Conservation (phyloP, 2,888 invertebrate genomes). For the Monoplex corrugatus region DNA sequence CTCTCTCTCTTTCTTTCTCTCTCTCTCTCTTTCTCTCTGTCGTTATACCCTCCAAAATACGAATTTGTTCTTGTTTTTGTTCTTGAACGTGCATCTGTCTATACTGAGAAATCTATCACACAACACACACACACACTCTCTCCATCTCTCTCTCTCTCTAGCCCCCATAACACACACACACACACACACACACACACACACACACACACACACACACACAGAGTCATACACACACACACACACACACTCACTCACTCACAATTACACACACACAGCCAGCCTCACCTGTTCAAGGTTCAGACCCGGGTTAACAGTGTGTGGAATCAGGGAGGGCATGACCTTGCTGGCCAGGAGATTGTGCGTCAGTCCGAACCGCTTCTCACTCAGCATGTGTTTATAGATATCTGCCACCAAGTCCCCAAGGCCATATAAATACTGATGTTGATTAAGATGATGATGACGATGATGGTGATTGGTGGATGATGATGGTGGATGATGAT, state of each 20-base stretch:
- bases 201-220: slow-evolving; percentile 22
- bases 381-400: slow-evolving; percentile 93
- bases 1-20: too few relatives aligned
- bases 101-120: too few relatives aligned
- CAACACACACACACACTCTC: background rate
- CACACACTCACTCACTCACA: slow-evolving; percentile 44
- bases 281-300: slow-evolving; percentile 90
- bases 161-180: background rate
- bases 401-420: slow-evolving; percentile 86
- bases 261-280: background rate
- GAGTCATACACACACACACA: slow-evolving; percentile 37
- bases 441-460: too few relatives aligned
- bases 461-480: too few relatives aligned
- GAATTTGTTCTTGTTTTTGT: too few relatives aligned
- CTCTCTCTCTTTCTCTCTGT: too few relatives aligned
- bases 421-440: background rate
- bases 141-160: background rate
- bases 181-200: background rate
- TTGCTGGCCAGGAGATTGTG: slow-evolving; percentile 95
- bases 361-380: slow-evolving; percentile 94
- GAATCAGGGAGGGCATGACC: slow-evolving; percentile 95
- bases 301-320: slow-evolving; percentile 94
- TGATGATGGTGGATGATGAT: too few relatives aligned
- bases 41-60: too few relatives aligned
- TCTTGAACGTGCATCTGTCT: too few relatives aligned